These are phyloP conservation scores for Hippocampus guttulatus DNA, from an alignment of 2,113 vertebrate genomes.

Conservation along the genomic window DNA sequence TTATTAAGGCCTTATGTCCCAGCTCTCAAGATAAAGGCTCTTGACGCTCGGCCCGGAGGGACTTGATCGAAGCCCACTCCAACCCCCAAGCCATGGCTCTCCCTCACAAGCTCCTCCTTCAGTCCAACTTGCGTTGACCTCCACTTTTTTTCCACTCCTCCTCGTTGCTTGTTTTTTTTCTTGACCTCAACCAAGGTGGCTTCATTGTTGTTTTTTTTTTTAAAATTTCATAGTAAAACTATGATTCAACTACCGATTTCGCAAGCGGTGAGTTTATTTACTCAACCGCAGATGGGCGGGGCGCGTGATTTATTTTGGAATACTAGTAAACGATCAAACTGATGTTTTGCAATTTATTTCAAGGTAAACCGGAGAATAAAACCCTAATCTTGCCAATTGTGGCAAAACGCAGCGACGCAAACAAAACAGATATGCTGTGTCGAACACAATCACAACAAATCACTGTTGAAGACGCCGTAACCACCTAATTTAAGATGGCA, in stretches of 20 bases:
- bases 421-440: too few species aligned
- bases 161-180: conserved; percentile 21
- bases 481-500: not conserved
- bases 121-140: conserved; percentile 43
- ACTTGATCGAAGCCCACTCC: conserved; percentile 61
- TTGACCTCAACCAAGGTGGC: not conserved
- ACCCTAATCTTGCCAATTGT: too few species aligned
- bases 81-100: conserved; percentile 33
- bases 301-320: too few species aligned
- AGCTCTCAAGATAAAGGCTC: conserved; percentile 61
- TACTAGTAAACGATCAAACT: too few species aligned
- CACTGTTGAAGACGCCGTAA: not conserved
- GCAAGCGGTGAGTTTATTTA: too few species aligned
- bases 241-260: too few species aligned
- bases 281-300: too few species aligned
- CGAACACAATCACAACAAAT: too few species aligned
- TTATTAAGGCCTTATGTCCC: conserved; percentile 31
- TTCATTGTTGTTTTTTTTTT: not conserved
- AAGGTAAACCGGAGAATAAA: too few species aligned
- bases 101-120: conserved; percentile 26
- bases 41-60: conserved; percentile 54
- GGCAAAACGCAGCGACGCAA: too few species aligned
- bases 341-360: too few species aligned
- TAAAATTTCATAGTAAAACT: too few species aligned
- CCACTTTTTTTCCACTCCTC: conserved; percentile 30